Conservation (phyloP, 1,140 invertebrate genomes). For the Tetramorium alpestre region DNA sequence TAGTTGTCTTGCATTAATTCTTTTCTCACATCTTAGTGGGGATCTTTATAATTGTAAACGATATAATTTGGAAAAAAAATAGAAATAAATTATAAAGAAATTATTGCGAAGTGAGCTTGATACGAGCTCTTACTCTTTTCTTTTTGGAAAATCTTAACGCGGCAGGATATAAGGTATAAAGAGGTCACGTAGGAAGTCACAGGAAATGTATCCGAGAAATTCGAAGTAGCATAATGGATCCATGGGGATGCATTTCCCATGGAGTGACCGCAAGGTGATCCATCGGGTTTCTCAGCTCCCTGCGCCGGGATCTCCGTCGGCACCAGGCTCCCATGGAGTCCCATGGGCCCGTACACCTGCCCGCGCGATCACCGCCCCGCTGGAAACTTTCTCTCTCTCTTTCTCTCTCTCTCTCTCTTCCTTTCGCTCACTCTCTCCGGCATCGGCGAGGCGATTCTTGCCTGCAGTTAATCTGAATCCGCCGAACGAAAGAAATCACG, state of each 20-base stretch:
- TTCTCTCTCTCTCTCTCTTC: background rate
- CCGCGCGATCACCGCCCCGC: constrained; percentile 65
- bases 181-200: constrained; percentile 37
- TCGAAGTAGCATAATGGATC: constrained; percentile 67
- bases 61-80: background rate
- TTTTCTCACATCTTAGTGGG: background rate
- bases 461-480: constrained; percentile 44
- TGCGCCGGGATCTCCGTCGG: constrained; percentile 63
- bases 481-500: constrained; percentile 10
- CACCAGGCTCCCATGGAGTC: constrained; percentile 75
- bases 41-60: background rate
- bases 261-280: constrained; percentile 78
- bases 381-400: constrained; percentile 33
- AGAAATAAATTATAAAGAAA: background rate
- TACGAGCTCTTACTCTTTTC: background rate
- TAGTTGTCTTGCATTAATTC: background rate
- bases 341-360: constrained; percentile 70
- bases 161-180: constrained; percentile 43
- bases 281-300: constrained; percentile 73
- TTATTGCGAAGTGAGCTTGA: background rate
- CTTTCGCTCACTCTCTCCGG: background rate
- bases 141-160: background rate
- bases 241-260: constrained; percentile 76
- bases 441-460: constrained; percentile 40
- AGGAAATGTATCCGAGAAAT: constrained; percentile 61